Base-by-base conservation (phyloP, 2,888 invertebrate genomes). In the Epinotia bilunana region DNA sequence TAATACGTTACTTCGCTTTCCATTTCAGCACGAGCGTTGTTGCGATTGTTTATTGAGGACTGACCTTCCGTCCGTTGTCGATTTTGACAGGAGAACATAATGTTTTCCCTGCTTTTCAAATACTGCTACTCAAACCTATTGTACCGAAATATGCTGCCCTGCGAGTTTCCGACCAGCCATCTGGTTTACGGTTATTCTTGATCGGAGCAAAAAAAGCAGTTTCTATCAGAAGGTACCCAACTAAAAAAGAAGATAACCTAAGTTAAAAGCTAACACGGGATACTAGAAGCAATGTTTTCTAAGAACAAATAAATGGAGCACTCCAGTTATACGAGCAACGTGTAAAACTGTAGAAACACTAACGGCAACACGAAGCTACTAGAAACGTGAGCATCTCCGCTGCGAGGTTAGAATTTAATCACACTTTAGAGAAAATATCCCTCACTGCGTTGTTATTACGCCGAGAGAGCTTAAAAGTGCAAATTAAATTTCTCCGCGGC, bases 401-500 rank as follows among this genome's bases (percentile, higher is more conserved):
- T 55, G 12, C 55, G 67, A 75, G 57, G 79, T 81, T 81, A 79
- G 79, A 80, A 75, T 80, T 80, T 80, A 81, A 79, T 80, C 80
- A 76, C 81, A 80, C 79, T 62, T 77, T 68, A 82, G 82, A 81
- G 82, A 83, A 81, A 82, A 82, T 78, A 83, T 80, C 76, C 75
- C 71, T 79, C 79, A 79, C 78, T 39, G 81, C 83, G 83, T 84
- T 83, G 83, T 80, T 81, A 77, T 78, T 80, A 77, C 75, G 68
- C 55, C 55, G 76, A 76, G 68, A 79, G 70, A 78, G 83, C 80
- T 87, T 83, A 86, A 88, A 86, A 87, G 87, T 88, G 88, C 84
- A 88, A 88, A 90, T 91, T 88, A 88, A 88, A 90, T 90, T 88
- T 88, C 86, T 86, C 85, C 79, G 77, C 83, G 80, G 80, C 82